phyloP scores from a whole-genome alignment of 2,113 vertebrate species.

The Leptocoma aspasia region DNA sequence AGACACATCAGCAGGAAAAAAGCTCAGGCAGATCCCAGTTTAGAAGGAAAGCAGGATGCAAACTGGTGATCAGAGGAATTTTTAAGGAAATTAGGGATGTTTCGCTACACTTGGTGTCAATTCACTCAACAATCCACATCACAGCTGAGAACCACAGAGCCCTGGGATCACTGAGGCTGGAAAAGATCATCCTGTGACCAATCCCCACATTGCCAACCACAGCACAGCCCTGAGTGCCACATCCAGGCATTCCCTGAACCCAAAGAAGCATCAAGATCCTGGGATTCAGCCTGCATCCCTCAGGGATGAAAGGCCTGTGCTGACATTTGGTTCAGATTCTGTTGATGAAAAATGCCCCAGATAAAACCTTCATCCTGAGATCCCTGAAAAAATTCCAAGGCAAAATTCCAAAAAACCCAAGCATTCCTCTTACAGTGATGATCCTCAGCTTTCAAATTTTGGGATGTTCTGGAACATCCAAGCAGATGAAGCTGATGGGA shows the following conservation, averaged over 20 bases:
- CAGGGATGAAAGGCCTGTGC: not conserved
- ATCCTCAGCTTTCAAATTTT: not conserved
- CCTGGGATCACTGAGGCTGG: not conserved
- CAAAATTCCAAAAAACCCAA: not conserved
- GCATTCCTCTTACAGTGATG: rapidly evolving
- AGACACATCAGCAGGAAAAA: not conserved
- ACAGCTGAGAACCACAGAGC: not conserved
- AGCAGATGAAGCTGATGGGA: not conserved
- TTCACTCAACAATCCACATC: not conserved
- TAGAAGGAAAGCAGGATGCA: not conserved
- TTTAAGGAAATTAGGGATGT: not conserved
- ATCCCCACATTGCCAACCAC: no score
- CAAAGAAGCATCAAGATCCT: not conserved
- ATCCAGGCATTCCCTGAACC: not conserved
- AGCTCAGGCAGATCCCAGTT: not conserved
- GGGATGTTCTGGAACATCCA: not conserved
- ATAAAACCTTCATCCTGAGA: not conserved
- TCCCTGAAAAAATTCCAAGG: not conserved
- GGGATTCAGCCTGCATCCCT: not conserved
- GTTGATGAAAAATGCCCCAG: not conserved
- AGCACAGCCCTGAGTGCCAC: not conserved
- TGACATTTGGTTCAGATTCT: not conserved
- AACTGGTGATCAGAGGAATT: not conserved
- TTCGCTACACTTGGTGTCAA: rapidly evolving
- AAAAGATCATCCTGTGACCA: not conserved